phyloP scores from a whole-genome alignment of 92 coral and sea anemone species.

The Chrysogorgia sp. region DNA sequence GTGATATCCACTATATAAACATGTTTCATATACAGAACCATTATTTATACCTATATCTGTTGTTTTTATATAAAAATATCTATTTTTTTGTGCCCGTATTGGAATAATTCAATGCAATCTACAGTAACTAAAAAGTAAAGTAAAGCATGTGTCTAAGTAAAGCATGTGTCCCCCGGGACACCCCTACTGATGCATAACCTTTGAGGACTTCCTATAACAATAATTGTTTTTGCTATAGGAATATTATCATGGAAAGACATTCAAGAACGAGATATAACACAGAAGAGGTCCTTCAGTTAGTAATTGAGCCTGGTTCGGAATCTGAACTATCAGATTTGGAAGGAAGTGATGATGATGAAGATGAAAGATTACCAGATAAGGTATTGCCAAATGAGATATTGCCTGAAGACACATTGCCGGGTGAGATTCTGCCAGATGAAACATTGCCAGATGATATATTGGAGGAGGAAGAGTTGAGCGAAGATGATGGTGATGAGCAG shows the following conservation, averaged over 20 bases:
- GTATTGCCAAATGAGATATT: too few relatives aligned
- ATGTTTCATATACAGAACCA: neutral
- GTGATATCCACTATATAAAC: neutral
- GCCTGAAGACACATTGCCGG: too few relatives aligned
- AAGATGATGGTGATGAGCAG: conserved; percentile 11
- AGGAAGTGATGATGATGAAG: conserved; percentile 25
- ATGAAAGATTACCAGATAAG: neutral
- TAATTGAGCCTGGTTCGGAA: conserved; percentile 19
- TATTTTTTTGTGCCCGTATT: too few relatives aligned
- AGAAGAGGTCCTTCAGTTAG: conserved; percentile 19
- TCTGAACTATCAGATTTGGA: conserved; percentile 24
- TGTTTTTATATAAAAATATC: conserved; percentile 9
- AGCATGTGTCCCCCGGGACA: too few relatives aligned
- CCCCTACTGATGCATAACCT: too few relatives aligned
- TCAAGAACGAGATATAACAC: conserved; percentile 21
- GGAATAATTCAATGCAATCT: too few relatives aligned
- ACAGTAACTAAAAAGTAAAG: too few relatives aligned
- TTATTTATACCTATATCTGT: conserved; percentile 16
- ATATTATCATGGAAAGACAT: conserved; percentile 23
- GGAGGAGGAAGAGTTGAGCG: conserved; percentile 8
- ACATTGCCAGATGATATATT: conserved; percentile 8
- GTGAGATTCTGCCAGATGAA: too few relatives aligned
- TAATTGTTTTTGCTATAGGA: conserved; percentile 4
- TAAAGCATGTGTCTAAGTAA: too few relatives aligned
- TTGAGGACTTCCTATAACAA: too few relatives aligned